Percentiles rank a stretch among this genome's conserved stretches.
Evolutionary conservation across 2,113 vertebrate genomes (phyloP).

Genomic region (Eulacestoma nigropectus): DNA sequence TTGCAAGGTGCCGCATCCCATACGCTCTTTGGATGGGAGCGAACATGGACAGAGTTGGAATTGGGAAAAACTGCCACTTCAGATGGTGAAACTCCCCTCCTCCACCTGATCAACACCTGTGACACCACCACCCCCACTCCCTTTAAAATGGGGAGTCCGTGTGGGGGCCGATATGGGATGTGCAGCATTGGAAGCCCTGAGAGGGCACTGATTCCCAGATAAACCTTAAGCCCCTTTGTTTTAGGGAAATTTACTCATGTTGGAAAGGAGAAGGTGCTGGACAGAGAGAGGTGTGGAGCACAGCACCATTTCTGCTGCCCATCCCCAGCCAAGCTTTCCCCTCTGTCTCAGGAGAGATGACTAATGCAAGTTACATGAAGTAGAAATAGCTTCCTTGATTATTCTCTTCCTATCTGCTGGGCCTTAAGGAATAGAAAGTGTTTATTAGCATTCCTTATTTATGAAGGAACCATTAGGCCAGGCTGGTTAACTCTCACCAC

Average conservation of each 20-base stretch:
- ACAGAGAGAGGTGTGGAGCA: neutral
- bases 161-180: neutral
- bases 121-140: neutral
- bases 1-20: neutral
- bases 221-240: neutral
- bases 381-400: neutral
- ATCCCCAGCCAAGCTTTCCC: neutral
- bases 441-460: slow-evolving; percentile 3
- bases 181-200: neutral
- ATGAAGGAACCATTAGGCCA: neutral
- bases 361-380: slow-evolving; percentile 6
- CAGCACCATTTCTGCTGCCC: neutral
- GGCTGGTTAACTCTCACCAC: neutral
- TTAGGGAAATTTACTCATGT: too few relatives aligned
- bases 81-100: neutral
- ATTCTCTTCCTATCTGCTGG: neutral
- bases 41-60: accelerated
- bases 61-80: neutral
- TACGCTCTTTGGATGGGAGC: accelerated
- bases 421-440: neutral
- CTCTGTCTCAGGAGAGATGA: neutral
- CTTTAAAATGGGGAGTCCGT: too few relatives aligned
- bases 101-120: neutral
- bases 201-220: neutral
- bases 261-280: neutral